phyloP scores from a whole-genome alignment of 2,888 invertebrate genomes.

The Entomobrya proxima region DNA sequence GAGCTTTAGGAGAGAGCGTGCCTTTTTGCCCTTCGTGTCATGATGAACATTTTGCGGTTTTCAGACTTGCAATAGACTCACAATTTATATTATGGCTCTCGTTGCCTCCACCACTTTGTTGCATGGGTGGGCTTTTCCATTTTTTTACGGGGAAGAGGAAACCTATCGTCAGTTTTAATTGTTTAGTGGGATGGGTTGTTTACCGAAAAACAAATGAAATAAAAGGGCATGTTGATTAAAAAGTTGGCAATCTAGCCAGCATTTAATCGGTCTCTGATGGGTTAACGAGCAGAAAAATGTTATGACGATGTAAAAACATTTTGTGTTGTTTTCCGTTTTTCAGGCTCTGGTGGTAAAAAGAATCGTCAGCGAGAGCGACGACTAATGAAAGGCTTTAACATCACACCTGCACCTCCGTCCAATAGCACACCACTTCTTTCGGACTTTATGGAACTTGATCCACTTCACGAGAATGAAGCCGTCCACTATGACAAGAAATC shows the following conservation, averaged over 20 bases:
- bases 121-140: background rate
- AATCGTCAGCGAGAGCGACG: slow-evolving; percentile 94
- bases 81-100: background rate
- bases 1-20: slow-evolving; percentile 12
- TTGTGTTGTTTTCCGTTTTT: slow-evolving; percentile 36
- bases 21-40: slow-evolving; percentile 17
- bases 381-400: slow-evolving; percentile 96
- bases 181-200: background rate
- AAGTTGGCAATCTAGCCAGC: background rate
- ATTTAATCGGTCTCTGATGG: slow-evolving; percentile 8
- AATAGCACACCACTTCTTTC: slow-evolving; percentile 78
- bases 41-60: slow-evolving; percentile 47
- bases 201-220: background rate
- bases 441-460: slow-evolving; percentile 76
- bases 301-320: background rate
- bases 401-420: slow-evolving; percentile 82
- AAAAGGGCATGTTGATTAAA: slow-evolving; percentile 1
- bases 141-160: slow-evolving; percentile 3
- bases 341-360: slow-evolving; percentile 93
- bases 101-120: slow-evolving; percentile 7
- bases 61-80: slow-evolving; percentile 1
- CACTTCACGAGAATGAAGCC: slow-evolving; percentile 73
- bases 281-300: background rate
- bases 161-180: background rate
- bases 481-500: slow-evolving; percentile 75